Percentiles rank a stretch among this genome's conserved stretches.
Evolutionary conservation across 2,113 vertebrate genomes (phyloP).

Genomic region (Ploceus nigricollis): DNA sequence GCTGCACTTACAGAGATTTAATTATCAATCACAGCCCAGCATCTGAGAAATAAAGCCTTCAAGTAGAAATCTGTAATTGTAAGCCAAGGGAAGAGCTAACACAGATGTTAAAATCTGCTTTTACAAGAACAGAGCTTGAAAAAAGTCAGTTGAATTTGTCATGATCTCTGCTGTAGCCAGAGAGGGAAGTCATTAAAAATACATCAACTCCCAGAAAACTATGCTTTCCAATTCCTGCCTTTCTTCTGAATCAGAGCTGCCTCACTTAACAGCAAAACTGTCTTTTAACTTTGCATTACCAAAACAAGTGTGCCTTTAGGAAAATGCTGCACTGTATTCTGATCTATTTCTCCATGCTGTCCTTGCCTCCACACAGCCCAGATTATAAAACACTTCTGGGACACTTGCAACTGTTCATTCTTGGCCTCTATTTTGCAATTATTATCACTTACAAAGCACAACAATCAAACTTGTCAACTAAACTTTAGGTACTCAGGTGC

Average conservation of each 20-base stretch:
- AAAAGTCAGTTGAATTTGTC: background rate
- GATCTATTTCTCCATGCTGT: background rate
- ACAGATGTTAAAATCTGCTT: background rate
- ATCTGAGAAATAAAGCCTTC: slow-evolving; percentile 6
- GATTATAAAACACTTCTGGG: background rate
- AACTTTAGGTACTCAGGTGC: background rate
- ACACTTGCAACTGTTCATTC: background rate
- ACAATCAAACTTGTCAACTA: background rate
- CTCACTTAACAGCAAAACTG: background rate
- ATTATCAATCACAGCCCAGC: background rate
- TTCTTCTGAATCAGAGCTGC: background rate
- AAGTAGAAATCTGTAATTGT: background rate
- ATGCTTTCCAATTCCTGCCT: background rate
- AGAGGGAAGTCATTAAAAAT: background rate
- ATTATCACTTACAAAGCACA: background rate
- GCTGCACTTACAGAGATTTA: background rate
- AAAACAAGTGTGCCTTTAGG: background rate
- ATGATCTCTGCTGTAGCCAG: background rate
- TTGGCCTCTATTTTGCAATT: background rate
- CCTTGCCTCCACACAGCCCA: background rate
- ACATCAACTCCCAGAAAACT: background rate
- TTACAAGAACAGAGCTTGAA: background rate
- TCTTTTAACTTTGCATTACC: background rate
- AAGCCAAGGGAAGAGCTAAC: background rate
- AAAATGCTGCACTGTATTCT: background rate